Evolutionary conservation across 2,888 invertebrate genomes (phyloP).

Genomic region (Lasioglossum lativentre): DNA sequence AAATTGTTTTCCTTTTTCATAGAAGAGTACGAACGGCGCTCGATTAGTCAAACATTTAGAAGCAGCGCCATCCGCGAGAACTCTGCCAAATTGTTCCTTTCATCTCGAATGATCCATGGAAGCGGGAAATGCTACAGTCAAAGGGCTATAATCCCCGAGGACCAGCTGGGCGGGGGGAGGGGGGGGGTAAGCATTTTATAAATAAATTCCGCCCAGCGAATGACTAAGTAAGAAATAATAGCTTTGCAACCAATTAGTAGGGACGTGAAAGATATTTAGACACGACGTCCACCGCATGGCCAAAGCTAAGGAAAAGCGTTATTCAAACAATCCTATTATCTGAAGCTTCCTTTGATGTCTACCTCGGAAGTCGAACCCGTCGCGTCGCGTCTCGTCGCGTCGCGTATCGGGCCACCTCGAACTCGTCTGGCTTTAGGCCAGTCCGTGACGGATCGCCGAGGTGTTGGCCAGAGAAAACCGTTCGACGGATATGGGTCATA

Average conservation of each 20-base stretch:
- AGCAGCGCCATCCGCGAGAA: neutral
- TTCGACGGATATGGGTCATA: slow-evolving; percentile 72
- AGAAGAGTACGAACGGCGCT: neutral
- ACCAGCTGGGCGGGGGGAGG: neutral
- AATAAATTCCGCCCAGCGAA: slow-evolving; percentile 9
- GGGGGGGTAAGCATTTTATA: slow-evolving; percentile 20
- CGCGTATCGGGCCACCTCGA: slow-evolving; percentile 38
- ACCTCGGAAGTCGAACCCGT: slow-evolving; percentile 23
- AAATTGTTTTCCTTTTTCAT: neutral
- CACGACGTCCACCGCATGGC: neutral
- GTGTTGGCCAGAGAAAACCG: slow-evolving; percentile 69
- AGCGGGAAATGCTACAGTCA: neutral
- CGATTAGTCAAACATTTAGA: neutral
- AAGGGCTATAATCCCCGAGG: slow-evolving; percentile 10
- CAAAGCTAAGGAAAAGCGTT: slow-evolving; percentile 46
- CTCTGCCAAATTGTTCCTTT: neutral
- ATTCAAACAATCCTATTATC: slow-evolving; percentile 56
- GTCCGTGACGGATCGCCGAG: slow-evolving; percentile 60
- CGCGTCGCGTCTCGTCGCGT: slow-evolving; percentile 11
- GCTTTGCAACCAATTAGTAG: slow-evolving; percentile 38
- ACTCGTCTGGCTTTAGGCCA: slow-evolving; percentile 60
- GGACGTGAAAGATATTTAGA: slow-evolving; percentile 28
- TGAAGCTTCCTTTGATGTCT: slow-evolving; percentile 48
- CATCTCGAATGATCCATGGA: slow-evolving; percentile 2
- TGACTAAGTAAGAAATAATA: slow-evolving; percentile 33